Evolutionary conservation across 2,888 invertebrate species (phyloP), one percentile per base, ranked within the genome.

Genomic region (Pyrrhosoma nymphula): DNA sequence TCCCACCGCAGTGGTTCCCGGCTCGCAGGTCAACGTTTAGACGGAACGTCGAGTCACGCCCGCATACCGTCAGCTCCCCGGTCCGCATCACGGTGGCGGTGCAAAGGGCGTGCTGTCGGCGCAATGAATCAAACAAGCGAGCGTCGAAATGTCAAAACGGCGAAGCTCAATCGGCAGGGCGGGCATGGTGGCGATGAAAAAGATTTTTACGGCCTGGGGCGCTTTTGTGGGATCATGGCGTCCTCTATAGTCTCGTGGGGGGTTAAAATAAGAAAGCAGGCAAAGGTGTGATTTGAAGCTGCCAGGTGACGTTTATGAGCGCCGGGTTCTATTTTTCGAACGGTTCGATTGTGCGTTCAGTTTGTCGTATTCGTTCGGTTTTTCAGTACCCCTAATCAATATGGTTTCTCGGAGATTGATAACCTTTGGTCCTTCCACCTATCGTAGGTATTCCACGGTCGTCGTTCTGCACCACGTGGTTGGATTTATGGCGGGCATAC

Each of bases 61-160:
- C 35, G 30, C 82, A 18, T 82, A 8, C 35, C 10, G 16, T 23
- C 0, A 82, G 35, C 35, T 16, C n/a, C 69, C 23, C 26, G 69
- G n/a, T 69, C 35, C 35, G 30, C 82, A 18, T 35, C 82, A 8
- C 82, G 82, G 16, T 18, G 30, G 35, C 16, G 30, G 82, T 26
- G 35, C 82, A n/a, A 35, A 35, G 10, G 18, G 30, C 82, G 82
- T 30, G 26, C 12, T 35, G n/a, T 35, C 16, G 30, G 30, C 82
- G 14, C 82, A 35, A 82, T 82, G 82, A 82, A 82, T 82, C 82
- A 82, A 82, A 82, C 82, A 82, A 82, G 35, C 82, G 82, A 82
- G 14, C 18, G 82, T 82, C 35, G 30, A 82, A 82, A 82, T 82
- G 82, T 35, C 82, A 82, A 69, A 69, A 35, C 82, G 82, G 30